Evolutionary conservation across 2,113 vertebrate species (phyloP), one percentile per base, ranked within the genome.

Genomic region (Xiphophorus couchianus): DNA sequence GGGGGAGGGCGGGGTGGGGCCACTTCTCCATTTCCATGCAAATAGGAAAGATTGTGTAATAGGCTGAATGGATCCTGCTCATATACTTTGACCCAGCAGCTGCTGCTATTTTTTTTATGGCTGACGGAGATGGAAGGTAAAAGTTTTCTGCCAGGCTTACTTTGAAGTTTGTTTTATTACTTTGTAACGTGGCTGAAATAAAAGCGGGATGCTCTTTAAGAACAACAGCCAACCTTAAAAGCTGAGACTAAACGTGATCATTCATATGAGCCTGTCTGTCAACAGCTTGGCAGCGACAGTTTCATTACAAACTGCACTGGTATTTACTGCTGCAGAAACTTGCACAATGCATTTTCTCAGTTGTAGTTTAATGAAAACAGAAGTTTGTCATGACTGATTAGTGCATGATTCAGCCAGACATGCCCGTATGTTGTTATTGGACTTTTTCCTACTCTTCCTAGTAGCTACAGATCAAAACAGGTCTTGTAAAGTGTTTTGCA

Each of bases 91-190:
- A 37, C 65, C 51, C 48, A 54, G 63, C 17, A 73, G 78, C 85
- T 80, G 79, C 77, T 84, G 78, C 73, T 69, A 68, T 84, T 84
- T 19, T 48, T 48, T 86, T 78, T 76, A 76, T 83, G 77, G 68
- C 66, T 27, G 71, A 28, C 76, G 22, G 78, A 64, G 64, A 80
- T 7, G 19, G 51, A 62, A 76, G 84, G 69, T 82, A 85, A 66
- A 37, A 79, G 51, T 66, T 66, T 30, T 9, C 9, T 62, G 68
- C 84, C 66, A 8, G 73, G 13, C 70, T 35, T 25, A n/a, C 79
- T 83, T 73, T 82, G 51, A 81, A 81, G 66, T 88, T 63, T 33
- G 61, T 79, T 87, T 83, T 76, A 79, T 73, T 81, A 60, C 28
- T 62, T 80, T 82, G 77, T 35, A 79, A 73, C 67, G 76, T 83